A percentile compares a stretch with the other conserved stretches of the same genome.
phyloP scores from a whole-genome alignment of 2,888 invertebrate species.

The Pandemis corylana region DNA sequence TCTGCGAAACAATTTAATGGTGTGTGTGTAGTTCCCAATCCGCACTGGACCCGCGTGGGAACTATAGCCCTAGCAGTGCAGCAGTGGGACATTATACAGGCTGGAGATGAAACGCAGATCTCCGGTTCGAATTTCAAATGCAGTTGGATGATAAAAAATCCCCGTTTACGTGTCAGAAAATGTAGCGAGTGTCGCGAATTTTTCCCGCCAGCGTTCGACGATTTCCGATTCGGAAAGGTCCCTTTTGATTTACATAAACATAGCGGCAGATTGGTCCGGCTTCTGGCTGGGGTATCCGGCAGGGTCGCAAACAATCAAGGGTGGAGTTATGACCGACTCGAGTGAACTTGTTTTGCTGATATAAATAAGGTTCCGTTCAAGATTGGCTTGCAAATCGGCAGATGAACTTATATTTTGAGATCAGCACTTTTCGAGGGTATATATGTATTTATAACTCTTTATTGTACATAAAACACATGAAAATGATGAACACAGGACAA shows the following conservation, averaged over 20 bases:
- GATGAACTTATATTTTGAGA: neutral
- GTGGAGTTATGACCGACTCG: slow-evolving; percentile 30
- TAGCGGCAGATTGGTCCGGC: slow-evolving; percentile 40
- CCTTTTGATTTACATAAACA: slow-evolving; percentile 42
- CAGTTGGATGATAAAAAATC: slow-evolving; percentile 43
- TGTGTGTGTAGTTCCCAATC: too few species aligned
- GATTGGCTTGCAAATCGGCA: neutral
- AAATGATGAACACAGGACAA: too few species aligned
- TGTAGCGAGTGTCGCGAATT: slow-evolving; percentile 34
- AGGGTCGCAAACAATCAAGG: slow-evolving; percentile 35
- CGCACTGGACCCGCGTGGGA: too few species aligned
- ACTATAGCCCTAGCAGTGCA: too few species aligned
- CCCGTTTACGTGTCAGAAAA: slow-evolving; percentile 36
- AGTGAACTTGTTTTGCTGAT: slow-evolving; percentile 31
- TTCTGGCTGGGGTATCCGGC: slow-evolving; percentile 38
- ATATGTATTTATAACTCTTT: too few species aligned
- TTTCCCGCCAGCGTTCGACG: slow-evolving; percentile 35
- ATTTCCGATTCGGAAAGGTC: slow-evolving; percentile 39
- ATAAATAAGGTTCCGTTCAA: slow-evolving; percentile 7
- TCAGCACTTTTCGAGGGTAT: neutral
- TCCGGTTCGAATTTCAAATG: slow-evolving; percentile 41
- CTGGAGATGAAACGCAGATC: slow-evolving; percentile 38
- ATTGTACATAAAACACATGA: too few species aligned
- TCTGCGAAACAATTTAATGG: too few species aligned
- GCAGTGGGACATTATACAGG: too few species aligned